Base-by-base conservation (phyloP, 2,888 invertebrate genomes). In the Caenorhabditis sp. region DNA sequence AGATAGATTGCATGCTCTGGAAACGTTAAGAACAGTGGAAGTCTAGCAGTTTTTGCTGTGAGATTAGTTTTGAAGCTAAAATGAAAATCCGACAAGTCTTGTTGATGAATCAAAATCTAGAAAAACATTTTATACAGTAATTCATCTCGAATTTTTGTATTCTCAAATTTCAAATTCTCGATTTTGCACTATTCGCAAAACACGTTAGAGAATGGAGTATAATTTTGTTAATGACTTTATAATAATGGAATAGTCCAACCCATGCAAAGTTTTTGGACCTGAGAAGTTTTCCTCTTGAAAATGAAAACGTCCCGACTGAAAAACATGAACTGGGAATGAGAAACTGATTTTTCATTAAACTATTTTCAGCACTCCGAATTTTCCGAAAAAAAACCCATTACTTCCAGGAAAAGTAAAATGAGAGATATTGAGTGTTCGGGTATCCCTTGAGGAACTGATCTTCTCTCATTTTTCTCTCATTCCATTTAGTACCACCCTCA, bases 191-290 rank as follows among this genome's bases (percentile, higher is more conserved):
- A n/a, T n/a, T n/a, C n/a, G n/a, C n/a, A n/a, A n/a, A n/a, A n/a
- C n/a, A n/a, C n/a, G n/a, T n/a, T n/a, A n/a, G n/a, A n/a, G n/a
- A n/a, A n/a, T n/a, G n/a, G n/a, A 47, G 41, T 14, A n/a, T 41
- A 41, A 61, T 8, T 61, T 38, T 44, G 31, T 72, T 59, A 47
- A 47, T 54, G 69, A 69, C 69, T 51, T 73, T 73, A 49, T 61
- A 75, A 31, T 6, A 31, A 7, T 4, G 31, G 31, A 66, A 61
- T 51, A 14, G 63, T 73, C 51, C 63, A 24, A 41, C 28, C 2
- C n/a, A 31, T 64, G 63, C 73, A 51, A 73, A 31, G 3, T 24
- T 38, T 51, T 63, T 63, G 6, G 6, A 14, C 28, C 3, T 28
- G 47, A n/a, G 19, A 47, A 14, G 16, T 1, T 14, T 24, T 38